Evolutionary conservation across 2,888 invertebrate genomes (phyloP), one percentile per base, ranked within the genome.

Genomic region (Trissoscelio sp.): DNA sequence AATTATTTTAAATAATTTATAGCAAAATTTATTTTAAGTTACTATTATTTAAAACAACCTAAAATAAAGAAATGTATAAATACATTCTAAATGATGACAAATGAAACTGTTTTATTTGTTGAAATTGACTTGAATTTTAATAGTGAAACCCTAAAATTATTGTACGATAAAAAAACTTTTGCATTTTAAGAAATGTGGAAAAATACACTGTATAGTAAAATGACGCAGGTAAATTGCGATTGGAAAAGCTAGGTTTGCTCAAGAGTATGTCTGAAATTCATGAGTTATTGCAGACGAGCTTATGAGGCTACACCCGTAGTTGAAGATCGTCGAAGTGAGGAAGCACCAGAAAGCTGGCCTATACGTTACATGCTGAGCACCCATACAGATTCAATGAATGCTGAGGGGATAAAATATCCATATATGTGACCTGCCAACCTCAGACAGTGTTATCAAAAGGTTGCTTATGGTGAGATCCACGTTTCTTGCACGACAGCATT

Each of bases 371-470:
- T 48, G 48, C 24, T 18, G 34, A 46, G 55, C 57, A 78, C 34
- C 55, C 62, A 67, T 67, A 69, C 77, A 69, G 60, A 77, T 77
- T 67, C 66, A 44, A 24, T 31, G 12, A 77, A 58, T 60, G 60
- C 31, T 77, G 69, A 60, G 44, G 57, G 77, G 53, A 77, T 67
- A 77, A 77, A 75, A 69, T 77, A 60, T 42, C 44, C 42, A 28
- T 53, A 57, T 51, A 75, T 75, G 75, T 60, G 46, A 74, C 64
- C 66, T 66, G 74, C 51, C 66, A 74, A 74, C 57, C 37, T 66
- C 72, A 60, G 60, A 62, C 64, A 55, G 46, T 46, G 39, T 48
- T 74, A 74, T 74, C 66, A 66, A 74, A 69, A 55, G 44, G 69
- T 69, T 57, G 69, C 44, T 34, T 46, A 55, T 69, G 44, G 55